These are phyloP conservation scores for Orthonychiurus folsomi DNA, from an alignment of 2,888 invertebrate genomes.

Conservation along the genomic window DNA sequence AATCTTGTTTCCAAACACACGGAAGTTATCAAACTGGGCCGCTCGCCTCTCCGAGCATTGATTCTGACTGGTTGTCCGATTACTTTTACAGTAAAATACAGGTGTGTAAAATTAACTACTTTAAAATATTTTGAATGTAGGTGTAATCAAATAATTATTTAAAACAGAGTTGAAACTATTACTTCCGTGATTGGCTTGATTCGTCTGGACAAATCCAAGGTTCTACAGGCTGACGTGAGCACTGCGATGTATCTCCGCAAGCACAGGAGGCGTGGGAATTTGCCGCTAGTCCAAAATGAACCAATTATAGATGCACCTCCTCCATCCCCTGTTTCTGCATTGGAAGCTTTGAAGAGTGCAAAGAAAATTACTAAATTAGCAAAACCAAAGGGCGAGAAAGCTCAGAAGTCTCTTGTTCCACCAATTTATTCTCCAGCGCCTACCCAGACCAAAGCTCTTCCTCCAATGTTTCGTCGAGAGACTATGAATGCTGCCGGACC, in stretches of 20 bases:
- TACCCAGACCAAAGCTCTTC: background rate
- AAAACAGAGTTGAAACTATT: background rate
- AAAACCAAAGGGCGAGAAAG: too few species aligned
- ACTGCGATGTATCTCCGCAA: background rate
- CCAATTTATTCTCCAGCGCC: too few species aligned
- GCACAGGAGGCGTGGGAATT: background rate
- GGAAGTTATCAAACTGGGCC: background rate
- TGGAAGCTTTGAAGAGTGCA: background rate
- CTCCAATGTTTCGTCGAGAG: too few species aligned
- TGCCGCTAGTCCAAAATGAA: background rate
- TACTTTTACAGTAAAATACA: background rate
- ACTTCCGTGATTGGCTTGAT: background rate
- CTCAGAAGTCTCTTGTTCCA: too few species aligned
- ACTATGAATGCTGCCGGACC: too few species aligned
- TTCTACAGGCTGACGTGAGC: background rate
- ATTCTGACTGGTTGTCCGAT: background rate
- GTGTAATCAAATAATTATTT: too few species aligned
- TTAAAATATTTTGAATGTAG: too few species aligned
- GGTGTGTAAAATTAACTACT: too few species aligned
- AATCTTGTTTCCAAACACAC: background rate
- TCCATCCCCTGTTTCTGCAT: background rate
- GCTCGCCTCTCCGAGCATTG: background rate
- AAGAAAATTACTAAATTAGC: too few species aligned
- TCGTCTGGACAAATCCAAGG: background rate
- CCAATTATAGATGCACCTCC: background rate